Evolutionary conservation across 2,113 vertebrate species (phyloP).

Genomic region (Hoplias malabaricus): DNA sequence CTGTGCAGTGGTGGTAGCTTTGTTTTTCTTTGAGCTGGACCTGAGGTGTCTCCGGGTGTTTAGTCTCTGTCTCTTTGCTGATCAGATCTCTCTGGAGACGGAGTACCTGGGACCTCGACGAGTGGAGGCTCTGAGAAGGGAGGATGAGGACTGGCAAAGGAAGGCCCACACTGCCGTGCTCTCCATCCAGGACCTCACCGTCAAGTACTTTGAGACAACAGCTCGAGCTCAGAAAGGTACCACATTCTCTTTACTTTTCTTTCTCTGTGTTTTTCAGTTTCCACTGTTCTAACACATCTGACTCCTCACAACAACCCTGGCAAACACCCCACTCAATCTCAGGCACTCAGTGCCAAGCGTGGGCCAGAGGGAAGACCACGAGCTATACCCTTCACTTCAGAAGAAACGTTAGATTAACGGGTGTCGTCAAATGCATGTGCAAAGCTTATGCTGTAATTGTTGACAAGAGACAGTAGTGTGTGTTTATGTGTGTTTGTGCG

Average conservation of each 20-base stretch:
- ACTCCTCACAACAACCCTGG: not conserved
- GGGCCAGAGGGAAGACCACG: no score
- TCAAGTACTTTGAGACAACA: slow-evolving; percentile 98
- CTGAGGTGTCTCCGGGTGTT: not conserved
- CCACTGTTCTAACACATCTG: not conserved
- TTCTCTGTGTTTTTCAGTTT: no score
- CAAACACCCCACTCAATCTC: no score
- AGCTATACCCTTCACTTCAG: no score
- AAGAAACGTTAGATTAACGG: no score
- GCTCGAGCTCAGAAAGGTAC: slow-evolving; percentile 93
- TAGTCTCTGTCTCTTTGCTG: slow-evolving; percentile 26
- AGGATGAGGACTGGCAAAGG: slow-evolving; percentile 94
- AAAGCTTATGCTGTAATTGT: no score
- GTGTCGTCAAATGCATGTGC: no score
- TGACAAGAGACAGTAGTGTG: not conserved
- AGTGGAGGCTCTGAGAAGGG: slow-evolving; percentile 87
- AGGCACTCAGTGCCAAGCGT: no score
- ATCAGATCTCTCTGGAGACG: slow-evolving; percentile 93
- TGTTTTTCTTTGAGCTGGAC: not conserved
- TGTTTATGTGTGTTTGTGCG: not conserved
- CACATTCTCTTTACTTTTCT: not conserved
- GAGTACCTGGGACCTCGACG: slow-evolving; percentile 95
- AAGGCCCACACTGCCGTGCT: slow-evolving; percentile 93
- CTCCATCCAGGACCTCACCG: slow-evolving; percentile 95
- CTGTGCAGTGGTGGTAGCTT: no score